A percentile compares a stretch with the other conserved stretches of the same genome.
phyloP scores from a whole-genome alignment of 2,797 vertebrate species.

The Phataginus tetradactyla region DNA sequence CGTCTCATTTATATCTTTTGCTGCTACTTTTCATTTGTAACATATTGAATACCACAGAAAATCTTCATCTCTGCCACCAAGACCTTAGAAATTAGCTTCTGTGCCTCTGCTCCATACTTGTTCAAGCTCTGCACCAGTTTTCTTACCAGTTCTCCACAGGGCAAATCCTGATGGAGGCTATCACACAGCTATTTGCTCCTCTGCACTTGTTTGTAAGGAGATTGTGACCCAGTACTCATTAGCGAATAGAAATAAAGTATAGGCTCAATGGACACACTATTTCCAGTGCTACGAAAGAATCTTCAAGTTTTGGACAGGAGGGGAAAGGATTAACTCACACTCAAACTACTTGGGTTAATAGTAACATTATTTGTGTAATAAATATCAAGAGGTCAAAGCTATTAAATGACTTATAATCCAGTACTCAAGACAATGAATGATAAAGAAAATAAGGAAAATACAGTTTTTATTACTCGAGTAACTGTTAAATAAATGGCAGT shows the following conservation, averaged over 20 bases:
- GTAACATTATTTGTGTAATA: constrained; percentile 14
- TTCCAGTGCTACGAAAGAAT: background rate
- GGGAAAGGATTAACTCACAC: background rate
- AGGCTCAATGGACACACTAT: background rate
- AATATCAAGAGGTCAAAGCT: background rate
- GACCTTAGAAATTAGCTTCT: constrained; percentile 8
- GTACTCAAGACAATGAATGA: background rate
- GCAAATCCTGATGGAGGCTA: background rate
- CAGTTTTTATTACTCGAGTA: background rate
- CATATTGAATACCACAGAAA: background rate
- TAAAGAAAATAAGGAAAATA: constrained; percentile 24
- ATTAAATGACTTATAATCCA: background rate
- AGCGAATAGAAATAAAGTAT: constrained; percentile 20
- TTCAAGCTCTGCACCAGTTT: background rate
- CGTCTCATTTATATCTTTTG: background rate
- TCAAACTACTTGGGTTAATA: background rate
- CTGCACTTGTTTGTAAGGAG: background rate
- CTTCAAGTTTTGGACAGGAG: background rate
- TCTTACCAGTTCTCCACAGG: background rate
- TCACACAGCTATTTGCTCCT: background rate
- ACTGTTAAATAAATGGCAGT: background rate
- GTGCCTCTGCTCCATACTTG: background rate
- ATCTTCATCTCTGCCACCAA: background rate
- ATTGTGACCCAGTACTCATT: background rate
- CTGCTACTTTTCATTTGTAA: background rate